phyloP scores from a whole-genome alignment of 2,113 vertebrate genomes.

The Excalfactoria chinensis region DNA sequence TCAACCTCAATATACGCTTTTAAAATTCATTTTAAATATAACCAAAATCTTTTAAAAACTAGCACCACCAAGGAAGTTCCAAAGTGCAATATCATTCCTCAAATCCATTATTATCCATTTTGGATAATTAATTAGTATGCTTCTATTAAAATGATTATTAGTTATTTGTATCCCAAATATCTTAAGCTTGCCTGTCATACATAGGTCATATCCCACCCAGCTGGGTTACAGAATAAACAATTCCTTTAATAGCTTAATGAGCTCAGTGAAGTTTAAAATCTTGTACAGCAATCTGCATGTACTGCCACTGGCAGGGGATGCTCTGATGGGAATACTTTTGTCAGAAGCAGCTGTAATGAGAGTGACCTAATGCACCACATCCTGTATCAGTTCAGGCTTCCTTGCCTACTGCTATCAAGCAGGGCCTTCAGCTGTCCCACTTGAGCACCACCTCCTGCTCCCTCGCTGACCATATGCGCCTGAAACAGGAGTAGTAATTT shows the following conservation, averaged over 20 bases:
- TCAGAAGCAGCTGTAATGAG: background rate
- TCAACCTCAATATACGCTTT: background rate
- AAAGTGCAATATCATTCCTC: background rate
- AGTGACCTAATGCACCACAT: background rate
- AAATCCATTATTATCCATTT: background rate
- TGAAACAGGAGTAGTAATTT: background rate
- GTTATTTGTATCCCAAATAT: background rate
- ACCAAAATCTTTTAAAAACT: background rate
- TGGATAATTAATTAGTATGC: background rate
- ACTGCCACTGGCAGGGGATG: background rate
- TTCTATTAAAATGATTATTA: background rate
- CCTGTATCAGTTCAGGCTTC: background rate
- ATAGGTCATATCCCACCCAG: background rate
- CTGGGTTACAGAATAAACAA: background rate
- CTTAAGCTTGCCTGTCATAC: background rate
- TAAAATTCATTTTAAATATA: background rate
- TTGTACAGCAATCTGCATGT: background rate
- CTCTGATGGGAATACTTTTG: background rate
- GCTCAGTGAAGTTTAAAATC: background rate
- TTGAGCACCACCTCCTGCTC: background rate
- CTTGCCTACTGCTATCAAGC: background rate
- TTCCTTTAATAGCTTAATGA: background rate
- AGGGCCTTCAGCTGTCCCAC: background rate
- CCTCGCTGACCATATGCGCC: background rate
- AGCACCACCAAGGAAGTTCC: background rate